Conservation (phyloP, 2,888 invertebrate species). For the Danaus chrysippus region DNA sequence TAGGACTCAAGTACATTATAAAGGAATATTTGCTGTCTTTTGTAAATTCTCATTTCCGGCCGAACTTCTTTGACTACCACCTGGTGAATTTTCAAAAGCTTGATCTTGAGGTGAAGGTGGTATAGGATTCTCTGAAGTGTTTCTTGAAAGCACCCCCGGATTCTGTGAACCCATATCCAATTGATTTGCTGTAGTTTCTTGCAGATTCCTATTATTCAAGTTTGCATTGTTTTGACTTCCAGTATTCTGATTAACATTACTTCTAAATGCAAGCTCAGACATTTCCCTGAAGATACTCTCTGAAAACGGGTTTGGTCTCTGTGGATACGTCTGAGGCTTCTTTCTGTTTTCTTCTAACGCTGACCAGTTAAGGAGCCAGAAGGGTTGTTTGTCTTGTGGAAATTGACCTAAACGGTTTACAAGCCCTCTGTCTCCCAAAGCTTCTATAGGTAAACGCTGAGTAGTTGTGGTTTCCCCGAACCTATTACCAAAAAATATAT, state of each 20-base stretch:
- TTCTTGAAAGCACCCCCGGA: neutral
- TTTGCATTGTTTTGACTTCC: neutral
- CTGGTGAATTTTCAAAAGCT: too few species aligned
- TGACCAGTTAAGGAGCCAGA: constrained; percentile 83
- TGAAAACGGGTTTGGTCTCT: constrained; percentile 45
- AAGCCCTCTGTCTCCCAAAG: constrained; percentile 79
- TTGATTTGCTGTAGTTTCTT: neutral
- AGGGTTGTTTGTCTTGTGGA: constrained; percentile 82
- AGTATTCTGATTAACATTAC: neutral
- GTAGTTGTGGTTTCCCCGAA: constrained; percentile 44
- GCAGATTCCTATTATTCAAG: neutral
- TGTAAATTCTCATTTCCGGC: too few species aligned
- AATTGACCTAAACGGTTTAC: constrained; percentile 78
- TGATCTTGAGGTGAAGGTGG: too few species aligned
- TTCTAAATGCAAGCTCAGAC: neutral
- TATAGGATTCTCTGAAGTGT: too few species aligned
- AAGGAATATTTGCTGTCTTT: too few species aligned
- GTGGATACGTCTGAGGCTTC: constrained; percentile 46
- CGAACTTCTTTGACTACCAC: too few species aligned
- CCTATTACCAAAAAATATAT: constrained; percentile 48
- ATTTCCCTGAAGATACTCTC: constrained; percentile 19
- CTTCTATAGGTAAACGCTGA: constrained; percentile 79
- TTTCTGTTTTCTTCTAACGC: constrained; percentile 78
- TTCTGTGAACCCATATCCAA: neutral
- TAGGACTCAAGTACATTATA: too few species aligned